Percentiles rank a stretch among this genome's conserved stretches.
These are phyloP conservation scores for Pachyseris speciosa DNA, from an alignment of 64 coral and sea anemone genomes.

Conservation along the genomic window DNA sequence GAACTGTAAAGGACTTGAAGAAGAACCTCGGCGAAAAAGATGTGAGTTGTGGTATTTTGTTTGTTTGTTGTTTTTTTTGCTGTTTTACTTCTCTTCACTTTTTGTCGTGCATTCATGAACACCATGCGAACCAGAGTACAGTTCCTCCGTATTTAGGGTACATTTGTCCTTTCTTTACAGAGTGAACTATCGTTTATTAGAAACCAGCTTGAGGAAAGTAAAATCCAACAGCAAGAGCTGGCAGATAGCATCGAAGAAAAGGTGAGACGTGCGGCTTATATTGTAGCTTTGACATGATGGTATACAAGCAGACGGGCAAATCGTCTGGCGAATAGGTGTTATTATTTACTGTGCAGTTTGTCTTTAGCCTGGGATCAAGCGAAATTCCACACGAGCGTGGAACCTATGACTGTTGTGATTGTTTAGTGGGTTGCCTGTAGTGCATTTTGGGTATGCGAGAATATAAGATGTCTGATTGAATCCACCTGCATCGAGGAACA, in stretches of 20 bases:
- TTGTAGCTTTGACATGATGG: no score
- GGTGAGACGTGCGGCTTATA: neutral
- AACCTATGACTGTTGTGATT: no score
- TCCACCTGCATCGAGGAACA: no score
- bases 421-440: no score
- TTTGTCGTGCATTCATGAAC: neutral
- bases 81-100: neutral
- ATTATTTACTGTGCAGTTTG: no score
- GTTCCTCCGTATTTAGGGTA: no score
- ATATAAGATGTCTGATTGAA: no score
- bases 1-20: constrained; percentile 84
- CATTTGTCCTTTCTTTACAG: constrained; percentile 10
- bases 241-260: constrained; percentile 79
- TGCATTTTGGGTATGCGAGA: no score
- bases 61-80: neutral
- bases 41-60: constrained; percentile 33
- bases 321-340: neutral
- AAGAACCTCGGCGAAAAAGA: constrained; percentile 86
- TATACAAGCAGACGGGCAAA: no score
- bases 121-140: neutral
- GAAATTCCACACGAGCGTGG: no score
- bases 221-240: constrained; percentile 75
- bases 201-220: constrained; percentile 83
- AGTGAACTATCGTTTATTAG: constrained; percentile 56
- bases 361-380: no score